phyloP scores from a whole-genome alignment of 2,113 vertebrate species.

The Ophiodon elongatus region DNA sequence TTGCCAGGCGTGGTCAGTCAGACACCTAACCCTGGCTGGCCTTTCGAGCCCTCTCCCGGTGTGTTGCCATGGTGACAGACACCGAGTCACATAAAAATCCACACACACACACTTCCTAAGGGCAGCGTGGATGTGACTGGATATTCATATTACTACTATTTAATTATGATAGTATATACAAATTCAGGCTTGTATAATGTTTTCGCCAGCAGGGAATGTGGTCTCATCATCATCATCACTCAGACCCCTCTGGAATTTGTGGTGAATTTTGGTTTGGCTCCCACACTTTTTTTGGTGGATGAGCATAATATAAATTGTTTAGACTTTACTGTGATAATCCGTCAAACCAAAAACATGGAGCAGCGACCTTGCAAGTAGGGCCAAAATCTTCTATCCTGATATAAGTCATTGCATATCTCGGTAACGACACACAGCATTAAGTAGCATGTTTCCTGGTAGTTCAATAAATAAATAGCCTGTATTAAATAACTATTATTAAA shows the following conservation, averaged over 20 bases:
- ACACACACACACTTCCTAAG: constrained; percentile 33
- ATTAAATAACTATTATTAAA: too few species aligned
- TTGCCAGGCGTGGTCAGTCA: constrained; percentile 77
- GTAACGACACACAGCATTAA: too few species aligned
- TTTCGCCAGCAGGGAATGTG: constrained; percentile 38
- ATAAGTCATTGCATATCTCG: neutral
- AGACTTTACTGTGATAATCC: constrained; percentile 31
- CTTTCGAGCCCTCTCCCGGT: constrained; percentile 60
- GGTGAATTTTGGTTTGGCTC: constrained; percentile 35
- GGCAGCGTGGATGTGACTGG: constrained; percentile 30
- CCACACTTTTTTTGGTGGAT: constrained; percentile 35
- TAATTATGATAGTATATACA: constrained; percentile 56
- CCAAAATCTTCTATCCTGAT: neutral
- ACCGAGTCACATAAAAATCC: constrained; percentile 60
- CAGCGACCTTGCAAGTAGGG: neutral
- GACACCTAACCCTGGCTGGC: constrained; percentile 70
- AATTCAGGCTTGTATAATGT: constrained; percentile 60
- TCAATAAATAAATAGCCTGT: neutral
- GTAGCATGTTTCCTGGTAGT: too few species aligned
- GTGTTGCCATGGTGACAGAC: constrained; percentile 81
- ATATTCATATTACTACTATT: constrained; percentile 22
- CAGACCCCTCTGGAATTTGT: constrained; percentile 32
- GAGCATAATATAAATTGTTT: constrained; percentile 26
- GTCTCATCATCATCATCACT: constrained; percentile 16
- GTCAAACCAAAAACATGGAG: constrained; percentile 13